Conservation (phyloP, 2,797 vertebrate genomes). For the Sylvia borin region DNA sequence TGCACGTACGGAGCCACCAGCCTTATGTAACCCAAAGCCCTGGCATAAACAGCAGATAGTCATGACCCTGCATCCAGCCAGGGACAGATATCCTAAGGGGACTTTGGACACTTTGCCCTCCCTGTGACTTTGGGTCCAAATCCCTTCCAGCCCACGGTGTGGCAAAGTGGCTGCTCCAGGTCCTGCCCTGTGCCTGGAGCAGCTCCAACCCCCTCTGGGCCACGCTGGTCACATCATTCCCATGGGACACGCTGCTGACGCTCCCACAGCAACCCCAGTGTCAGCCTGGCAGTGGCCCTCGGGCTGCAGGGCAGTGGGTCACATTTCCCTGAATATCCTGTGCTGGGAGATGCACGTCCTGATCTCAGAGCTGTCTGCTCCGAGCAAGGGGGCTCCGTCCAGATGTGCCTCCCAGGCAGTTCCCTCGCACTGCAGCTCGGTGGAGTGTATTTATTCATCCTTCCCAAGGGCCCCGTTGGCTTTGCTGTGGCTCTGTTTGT, state of each 20-base stretch:
- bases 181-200: not conserved
- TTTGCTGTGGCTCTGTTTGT: slow-evolving; percentile 49
- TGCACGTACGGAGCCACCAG: not conserved
- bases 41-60: slow-evolving; percentile 47
- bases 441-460: slow-evolving; percentile 16
- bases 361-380: not conserved
- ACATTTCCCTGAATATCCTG: not conserved
- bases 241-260: fast-evolving
- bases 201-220: not conserved
- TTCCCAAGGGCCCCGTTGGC: slow-evolving; percentile 21
- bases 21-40: slow-evolving; percentile 47
- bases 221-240: not conserved
- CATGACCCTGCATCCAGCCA: slow-evolving; percentile 5
- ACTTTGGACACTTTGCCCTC: not conserved
- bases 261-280: not conserved
- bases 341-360: not conserved
- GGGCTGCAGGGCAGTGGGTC: not conserved
- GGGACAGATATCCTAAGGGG: slow-evolving; percentile 16
- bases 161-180: not conserved
- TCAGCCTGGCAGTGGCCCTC: not conserved
- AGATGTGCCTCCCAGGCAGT: not conserved
- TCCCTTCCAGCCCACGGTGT: fast-evolving
- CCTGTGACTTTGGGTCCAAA: not conserved
- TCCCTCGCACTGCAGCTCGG: not conserved
- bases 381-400: not conserved